phyloP scores from a whole-genome alignment of 2,888 invertebrate genomes.

The Eremobia ochroleuca region DNA sequence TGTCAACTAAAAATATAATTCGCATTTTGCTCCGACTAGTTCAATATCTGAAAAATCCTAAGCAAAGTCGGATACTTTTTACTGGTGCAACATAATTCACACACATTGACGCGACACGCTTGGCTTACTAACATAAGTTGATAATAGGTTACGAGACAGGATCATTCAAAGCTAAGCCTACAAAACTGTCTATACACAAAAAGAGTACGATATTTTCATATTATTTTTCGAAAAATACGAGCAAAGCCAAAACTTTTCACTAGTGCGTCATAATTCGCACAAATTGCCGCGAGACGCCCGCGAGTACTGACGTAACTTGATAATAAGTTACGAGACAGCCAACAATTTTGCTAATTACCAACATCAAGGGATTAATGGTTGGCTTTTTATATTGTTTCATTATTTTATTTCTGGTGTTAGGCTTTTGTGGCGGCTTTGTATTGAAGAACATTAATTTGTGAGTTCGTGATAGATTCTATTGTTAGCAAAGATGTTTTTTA shows the following conservation, averaged over 20 bases:
- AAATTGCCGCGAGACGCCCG: conserved; percentile 72
- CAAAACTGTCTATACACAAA: too few species aligned
- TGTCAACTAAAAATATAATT: too few species aligned
- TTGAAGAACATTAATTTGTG: conserved; percentile 22
- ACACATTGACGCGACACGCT: neutral
- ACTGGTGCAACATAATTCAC: conserved; percentile 22
- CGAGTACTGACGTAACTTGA: conserved; percentile 69
- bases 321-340: conserved; percentile 70
- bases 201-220: neutral
- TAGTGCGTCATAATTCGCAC: conserved; percentile 64
- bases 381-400: conserved; percentile 54
- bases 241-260: neutral
- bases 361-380: conserved; percentile 65
- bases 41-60: neutral
- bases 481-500: neutral
- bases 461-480: neutral
- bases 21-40: neutral
- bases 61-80: neutral
- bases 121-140: conserved; percentile 65
- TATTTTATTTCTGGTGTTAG: conserved; percentile 30
- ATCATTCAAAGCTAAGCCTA: neutral
- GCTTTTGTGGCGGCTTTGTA: neutral
- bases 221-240: neutral
- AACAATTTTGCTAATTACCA: conserved; percentile 69
- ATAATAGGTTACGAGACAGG: neutral